These are phyloP conservation scores for Trachelus tabidus DNA, from an alignment of 2,888 invertebrate genomes.

Conservation along the genomic window DNA sequence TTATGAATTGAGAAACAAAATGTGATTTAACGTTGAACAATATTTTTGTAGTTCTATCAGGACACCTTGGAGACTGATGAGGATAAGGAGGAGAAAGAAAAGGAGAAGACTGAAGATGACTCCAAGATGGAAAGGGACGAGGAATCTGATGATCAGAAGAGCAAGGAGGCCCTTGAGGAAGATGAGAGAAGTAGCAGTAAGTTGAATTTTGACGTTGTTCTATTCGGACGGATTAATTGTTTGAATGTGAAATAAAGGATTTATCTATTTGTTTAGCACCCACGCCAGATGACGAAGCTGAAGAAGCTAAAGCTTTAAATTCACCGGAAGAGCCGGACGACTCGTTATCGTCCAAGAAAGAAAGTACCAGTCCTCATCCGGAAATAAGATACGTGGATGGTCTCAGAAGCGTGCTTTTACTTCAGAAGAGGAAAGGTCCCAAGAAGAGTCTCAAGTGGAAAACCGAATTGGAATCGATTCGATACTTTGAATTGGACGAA, in stretches of 20 bases:
- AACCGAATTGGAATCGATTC: constrained; percentile 84
- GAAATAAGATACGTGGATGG: constrained; percentile 67
- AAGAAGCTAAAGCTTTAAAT: constrained; percentile 46
- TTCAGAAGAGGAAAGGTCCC: constrained; percentile 80
- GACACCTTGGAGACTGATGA: constrained; percentile 85
- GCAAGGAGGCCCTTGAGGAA: constrained; percentile 41
- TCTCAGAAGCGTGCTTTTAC: constrained; percentile 79
- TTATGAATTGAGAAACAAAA: background rate
- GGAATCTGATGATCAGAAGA: constrained; percentile 50
- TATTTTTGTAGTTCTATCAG: constrained; percentile 80
- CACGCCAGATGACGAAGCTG: constrained; percentile 54
- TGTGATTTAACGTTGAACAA: background rate
- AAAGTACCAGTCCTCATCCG: constrained; percentile 18
- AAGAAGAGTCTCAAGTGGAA: constrained; percentile 87
- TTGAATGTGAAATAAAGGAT: constrained; percentile 9
- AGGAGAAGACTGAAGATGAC: constrained; percentile 39
- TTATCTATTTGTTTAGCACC: constrained; percentile 39
- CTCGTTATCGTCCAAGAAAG: constrained; percentile 38
- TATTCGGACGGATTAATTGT: constrained; percentile 7
- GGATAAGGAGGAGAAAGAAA: constrained; percentile 68
- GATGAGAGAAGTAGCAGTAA: constrained; percentile 52
- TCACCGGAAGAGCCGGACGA: constrained; percentile 48
- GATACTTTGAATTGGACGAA: constrained; percentile 95
- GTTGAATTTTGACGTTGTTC: constrained; percentile 19
- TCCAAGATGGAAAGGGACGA: constrained; percentile 19